Evolutionary conservation across 2,797 vertebrate species (phyloP).

Genomic region (Caiman crocodilus): DNA sequence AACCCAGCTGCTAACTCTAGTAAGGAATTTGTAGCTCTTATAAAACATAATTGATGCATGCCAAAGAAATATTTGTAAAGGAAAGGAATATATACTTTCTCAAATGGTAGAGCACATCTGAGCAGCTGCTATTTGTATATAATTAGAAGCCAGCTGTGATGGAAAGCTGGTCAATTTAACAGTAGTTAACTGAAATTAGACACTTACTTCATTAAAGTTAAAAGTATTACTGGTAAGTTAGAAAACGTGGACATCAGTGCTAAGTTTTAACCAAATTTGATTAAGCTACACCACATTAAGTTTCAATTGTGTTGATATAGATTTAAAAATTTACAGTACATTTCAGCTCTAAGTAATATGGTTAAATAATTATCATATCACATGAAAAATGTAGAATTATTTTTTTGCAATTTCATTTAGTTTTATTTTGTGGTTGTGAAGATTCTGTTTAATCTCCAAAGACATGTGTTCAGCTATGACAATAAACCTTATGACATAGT

Average conservation of each 20-base stretch:
- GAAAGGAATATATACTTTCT: not conserved
- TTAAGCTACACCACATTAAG: not conserved
- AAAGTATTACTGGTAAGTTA: not conserved
- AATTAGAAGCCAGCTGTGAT: slow-evolving; percentile 45
- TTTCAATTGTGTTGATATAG: not conserved
- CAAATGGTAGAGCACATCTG: not conserved
- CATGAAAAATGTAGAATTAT: not conserved
- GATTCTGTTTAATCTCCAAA: not conserved
- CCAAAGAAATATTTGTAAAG: not conserved
- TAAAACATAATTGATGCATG: slow-evolving; percentile 28
- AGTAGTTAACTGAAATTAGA: not conserved
- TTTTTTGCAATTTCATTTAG: not conserved
- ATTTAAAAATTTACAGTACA: not conserved
- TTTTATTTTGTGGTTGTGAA: not conserved
- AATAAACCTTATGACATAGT: not conserved
- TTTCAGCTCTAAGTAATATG: not conserved
- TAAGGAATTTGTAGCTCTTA: not conserved
- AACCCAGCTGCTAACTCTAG: slow-evolving; percentile 2
- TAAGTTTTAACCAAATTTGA: not conserved
- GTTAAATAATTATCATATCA: not conserved
- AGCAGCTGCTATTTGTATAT: slow-evolving; percentile 20
- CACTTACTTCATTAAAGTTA: slow-evolving; percentile 11
- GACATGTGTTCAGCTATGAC: not conserved
- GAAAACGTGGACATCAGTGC: not conserved
- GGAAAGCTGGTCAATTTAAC: slow-evolving; percentile 30